Percentiles rank a stretch among this genome's conserved stretches.
Conservation (phyloP, 2,888 invertebrate species). For the Strigamia maritima region DNA sequence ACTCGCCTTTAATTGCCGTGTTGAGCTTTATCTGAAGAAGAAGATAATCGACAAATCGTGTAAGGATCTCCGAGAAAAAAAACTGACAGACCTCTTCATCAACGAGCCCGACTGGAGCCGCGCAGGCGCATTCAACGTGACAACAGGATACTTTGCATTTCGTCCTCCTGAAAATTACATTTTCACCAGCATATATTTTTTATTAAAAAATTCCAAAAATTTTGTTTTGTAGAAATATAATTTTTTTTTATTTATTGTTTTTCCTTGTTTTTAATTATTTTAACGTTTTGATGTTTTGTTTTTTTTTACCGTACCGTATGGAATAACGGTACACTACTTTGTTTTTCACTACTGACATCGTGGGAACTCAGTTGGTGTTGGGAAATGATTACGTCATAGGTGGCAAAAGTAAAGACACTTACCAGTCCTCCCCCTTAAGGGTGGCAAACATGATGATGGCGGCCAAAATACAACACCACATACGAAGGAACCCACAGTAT, state of each 20-base stretch:
- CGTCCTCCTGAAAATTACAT: background rate
- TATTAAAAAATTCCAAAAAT: background rate
- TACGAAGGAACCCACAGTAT: background rate
- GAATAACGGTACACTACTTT: background rate
- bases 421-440: background rate
- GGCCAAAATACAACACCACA: background rate
- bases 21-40: background rate
- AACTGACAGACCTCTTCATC: background rate
- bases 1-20: background rate
- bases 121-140: background rate
- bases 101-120: background rate
- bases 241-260: background rate
- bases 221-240: no score
- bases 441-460: background rate
- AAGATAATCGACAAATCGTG: background rate
- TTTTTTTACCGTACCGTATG: background rate
- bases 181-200: background rate
- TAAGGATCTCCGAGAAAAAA: background rate
- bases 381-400: background rate
- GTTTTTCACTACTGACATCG: background rate
- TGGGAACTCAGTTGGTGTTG: background rate
- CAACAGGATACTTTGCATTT: background rate
- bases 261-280: background rate
- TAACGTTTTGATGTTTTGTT: background rate
- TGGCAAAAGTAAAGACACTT: background rate